Percentiles rank a stretch among this genome's conserved stretches.
phyloP scores from a whole-genome alignment of 2,888 invertebrate genomes.

The Caenorhabditis panamensis region DNA sequence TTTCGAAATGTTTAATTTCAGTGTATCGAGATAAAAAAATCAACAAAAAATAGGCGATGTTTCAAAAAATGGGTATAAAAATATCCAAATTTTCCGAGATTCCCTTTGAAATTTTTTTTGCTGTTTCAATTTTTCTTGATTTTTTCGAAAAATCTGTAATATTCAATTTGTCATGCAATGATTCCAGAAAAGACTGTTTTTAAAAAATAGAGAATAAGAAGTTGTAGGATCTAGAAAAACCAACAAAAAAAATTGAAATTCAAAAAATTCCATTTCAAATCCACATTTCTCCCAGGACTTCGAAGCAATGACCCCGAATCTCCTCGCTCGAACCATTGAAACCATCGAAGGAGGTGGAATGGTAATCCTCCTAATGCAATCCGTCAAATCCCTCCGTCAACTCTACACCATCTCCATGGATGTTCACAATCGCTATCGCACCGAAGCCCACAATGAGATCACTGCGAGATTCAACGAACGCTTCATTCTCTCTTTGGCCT shows the following conservation, averaged over 20 bases:
- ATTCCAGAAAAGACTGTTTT: no score
- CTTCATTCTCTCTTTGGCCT: constrained; percentile 91
- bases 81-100: no score
- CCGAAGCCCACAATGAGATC: constrained; percentile 93
- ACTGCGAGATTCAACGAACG: constrained; percentile 96
- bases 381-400: constrained; percentile 92
- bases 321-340: constrained; percentile 95
- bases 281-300: constrained; percentile 87
- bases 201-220: neutral
- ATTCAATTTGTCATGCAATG: no score
- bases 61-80: neutral
- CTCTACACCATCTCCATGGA: constrained; percentile 98
- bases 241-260: neutral
- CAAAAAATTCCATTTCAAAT: neutral
- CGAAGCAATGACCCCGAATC: constrained; percentile 96
- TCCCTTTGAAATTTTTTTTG: no score
- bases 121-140: neutral
- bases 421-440: constrained; percentile 94
- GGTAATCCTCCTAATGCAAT: constrained; percentile 89
- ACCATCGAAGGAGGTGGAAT: constrained; percentile 98
- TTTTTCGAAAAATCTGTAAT: no score
- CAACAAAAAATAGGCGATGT: no score
- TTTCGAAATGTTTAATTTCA: no score
- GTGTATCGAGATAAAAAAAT: no score
- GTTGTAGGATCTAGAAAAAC: neutral